These are phyloP conservation scores for Oryzias celebensis DNA, from an alignment of 2,113 vertebrate species.

Conservation along the genomic window DNA sequence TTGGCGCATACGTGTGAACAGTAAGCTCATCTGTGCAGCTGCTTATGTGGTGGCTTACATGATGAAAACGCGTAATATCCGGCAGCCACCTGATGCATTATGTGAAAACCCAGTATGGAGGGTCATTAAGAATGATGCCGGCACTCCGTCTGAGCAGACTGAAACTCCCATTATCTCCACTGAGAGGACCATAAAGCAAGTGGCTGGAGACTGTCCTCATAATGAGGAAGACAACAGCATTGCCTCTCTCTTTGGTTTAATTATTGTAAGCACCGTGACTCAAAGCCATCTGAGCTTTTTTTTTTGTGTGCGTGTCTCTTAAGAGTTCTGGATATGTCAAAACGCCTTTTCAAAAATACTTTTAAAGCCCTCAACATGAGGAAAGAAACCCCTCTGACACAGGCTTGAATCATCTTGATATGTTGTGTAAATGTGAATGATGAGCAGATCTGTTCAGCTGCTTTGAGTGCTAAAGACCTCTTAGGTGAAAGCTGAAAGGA, in stretches of 20 bases:
- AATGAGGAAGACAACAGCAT: neutral
- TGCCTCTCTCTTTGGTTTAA: neutral
- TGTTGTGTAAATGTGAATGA: too few relatives aligned
- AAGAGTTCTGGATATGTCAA: too few relatives aligned
- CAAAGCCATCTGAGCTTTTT: neutral
- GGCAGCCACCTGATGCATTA: slow-evolving; percentile 31
- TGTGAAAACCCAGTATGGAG: slow-evolving; percentile 22
- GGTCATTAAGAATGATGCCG: slow-evolving; percentile 33
- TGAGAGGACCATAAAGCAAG: neutral
- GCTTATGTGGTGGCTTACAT: slow-evolving; percentile 10
- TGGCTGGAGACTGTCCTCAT: neutral
- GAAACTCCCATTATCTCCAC: slow-evolving; percentile 5
- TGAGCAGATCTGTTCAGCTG: too few relatives aligned
- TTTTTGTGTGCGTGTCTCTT: too few relatives aligned
- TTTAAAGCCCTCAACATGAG: too few relatives aligned
- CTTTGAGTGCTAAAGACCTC: too few relatives aligned
- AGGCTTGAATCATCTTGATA: too few relatives aligned
- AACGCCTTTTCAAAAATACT: too few relatives aligned
- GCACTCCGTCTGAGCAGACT: slow-evolving; percentile 14
- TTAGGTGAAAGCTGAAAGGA: too few relatives aligned
- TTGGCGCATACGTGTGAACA: neutral
- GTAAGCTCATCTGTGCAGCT: slow-evolving; percentile 1
- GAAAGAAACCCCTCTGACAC: too few relatives aligned
- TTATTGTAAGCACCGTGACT: neutral
- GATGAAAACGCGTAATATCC: slow-evolving; percentile 59